Percentiles rank a stretch among this genome's conserved stretches.
Conservation (phyloP, 2,888 invertebrate genomes). For the Cybosia mesomella region DNA sequence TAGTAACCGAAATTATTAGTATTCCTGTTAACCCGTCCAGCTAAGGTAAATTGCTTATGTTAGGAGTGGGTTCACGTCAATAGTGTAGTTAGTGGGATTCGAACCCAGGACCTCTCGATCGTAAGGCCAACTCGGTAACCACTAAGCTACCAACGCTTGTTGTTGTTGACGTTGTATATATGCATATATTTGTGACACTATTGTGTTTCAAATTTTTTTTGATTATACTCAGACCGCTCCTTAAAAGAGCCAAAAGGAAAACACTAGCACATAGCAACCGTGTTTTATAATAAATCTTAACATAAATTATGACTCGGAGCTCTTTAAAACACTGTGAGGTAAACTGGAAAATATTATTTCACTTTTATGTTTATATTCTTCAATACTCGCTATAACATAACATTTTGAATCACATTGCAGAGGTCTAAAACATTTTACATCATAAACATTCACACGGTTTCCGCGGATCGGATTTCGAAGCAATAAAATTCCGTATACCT, state of each 20-base stretch:
- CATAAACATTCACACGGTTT: constrained; percentile 11
- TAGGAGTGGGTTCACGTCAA: too few relatives aligned
- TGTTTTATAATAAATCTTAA: constrained; percentile 7
- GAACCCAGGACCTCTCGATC: too few relatives aligned
- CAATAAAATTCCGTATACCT: constrained; percentile 45
- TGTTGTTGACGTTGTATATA: too few relatives aligned
- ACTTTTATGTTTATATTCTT: constrained; percentile 15
- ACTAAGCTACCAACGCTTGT: too few relatives aligned
- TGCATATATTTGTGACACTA: too few relatives aligned
- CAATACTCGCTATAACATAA: constrained; percentile 16
- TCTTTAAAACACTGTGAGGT: constrained; percentile 8
- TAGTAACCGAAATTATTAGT: too few relatives aligned
- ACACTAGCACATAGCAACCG: background rate
- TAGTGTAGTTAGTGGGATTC: too few relatives aligned
- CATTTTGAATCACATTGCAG: constrained; percentile 18
- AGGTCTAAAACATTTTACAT: constrained; percentile 11
- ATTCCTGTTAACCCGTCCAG: too few relatives aligned
- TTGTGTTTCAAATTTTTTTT: too few relatives aligned
- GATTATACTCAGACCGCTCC: too few relatives aligned
- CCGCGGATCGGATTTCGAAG: constrained; percentile 25
- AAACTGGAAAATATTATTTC: constrained; percentile 17
- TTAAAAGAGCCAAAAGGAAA: background rate
- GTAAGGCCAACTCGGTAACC: too few relatives aligned
- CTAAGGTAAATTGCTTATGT: too few relatives aligned
- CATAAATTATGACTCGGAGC: constrained; percentile 1